Base-by-base conservation (phyloP, 1,140 invertebrate genomes). In the Neuroterus valhalla region DNA sequence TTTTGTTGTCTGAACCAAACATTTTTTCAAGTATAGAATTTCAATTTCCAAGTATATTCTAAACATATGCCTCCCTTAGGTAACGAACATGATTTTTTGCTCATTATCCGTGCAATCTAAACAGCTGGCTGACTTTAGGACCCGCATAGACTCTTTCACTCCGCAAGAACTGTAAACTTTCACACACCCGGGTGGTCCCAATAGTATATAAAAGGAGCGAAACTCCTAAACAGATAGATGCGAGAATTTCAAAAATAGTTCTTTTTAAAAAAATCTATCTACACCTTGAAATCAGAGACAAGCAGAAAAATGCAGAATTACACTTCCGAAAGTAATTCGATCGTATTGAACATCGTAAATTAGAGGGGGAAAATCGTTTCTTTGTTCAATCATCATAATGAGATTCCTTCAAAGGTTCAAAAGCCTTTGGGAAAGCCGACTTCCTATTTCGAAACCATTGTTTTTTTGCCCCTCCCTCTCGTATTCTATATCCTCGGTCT, bases 161-260 rank as follows among this genome's bases (percentile, higher is more conserved):
- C 26, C 23, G 31, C 11, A 62, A 62, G 23, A 26, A 21, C 66
- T 76, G 74, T 75, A 71, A 78, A 76, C 79, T 83, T 83, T 83
- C 81, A 83, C 82, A 79, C 75, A 78, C 70, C 70, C 67, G 77
- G 79, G 81, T 83, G 82, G 82, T 81, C 81, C 50, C 4, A 62
- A 23, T 62, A 15, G 23, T 38, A 23, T 23, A 62, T 31, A 31
- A 62, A 68, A 44, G 55, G 31, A 62, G 14, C 15, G 23, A 62
- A 62, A 62, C 21, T 62, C 15, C 6, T 52, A 12, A 26, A 38
- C 21, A 31, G 26, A 62, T 62, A n/a, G 15, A 72, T 44, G 23
- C 48, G 31, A 38, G 3, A 42, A 55, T 70, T 31, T 21, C 11
- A 31, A 70, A 8, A 70, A 38, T 26, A 70, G 50, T 38, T 38